Base-by-base conservation (phyloP, 2,113 vertebrate species). In the Gorsachius goisagi region DNA sequence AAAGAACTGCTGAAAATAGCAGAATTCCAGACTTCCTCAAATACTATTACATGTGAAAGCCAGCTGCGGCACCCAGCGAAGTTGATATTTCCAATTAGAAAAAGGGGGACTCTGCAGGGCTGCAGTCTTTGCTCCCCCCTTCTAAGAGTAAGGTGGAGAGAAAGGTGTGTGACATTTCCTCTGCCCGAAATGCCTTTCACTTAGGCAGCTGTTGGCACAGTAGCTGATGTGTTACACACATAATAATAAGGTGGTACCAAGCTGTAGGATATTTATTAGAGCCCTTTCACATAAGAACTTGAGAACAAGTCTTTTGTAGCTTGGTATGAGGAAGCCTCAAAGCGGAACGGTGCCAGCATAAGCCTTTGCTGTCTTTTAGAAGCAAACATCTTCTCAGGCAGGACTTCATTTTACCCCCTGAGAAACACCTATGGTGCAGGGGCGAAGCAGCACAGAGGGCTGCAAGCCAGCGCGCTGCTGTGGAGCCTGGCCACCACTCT, bases 11-110 rank as follows among this genome's bases (percentile, higher is more conserved):
- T 93, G 88, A 90, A 96, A 90, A 94, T 9, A 93, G 71, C 72
- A 80, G 75, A 85, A 83, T 79, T 85, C 55, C 53, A 91, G 73
- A 79, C 75, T 93, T 95, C 89, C 89, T 91, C 53, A 89, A 93
- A 82, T 22, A 37, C 56, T 45, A 30, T 11, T 26, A 19, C 68
- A 72, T 0, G 20, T 9, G 56, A 91, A 74, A 69, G 77, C 56
- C 76, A 87, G 82, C 88, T 52, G 64, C 11, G 5, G 56, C 82
- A 85, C 79, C 73, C 88, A 62, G 56, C 72, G 56, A 45, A 26
- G 45, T 4, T 56, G 72, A 12, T 41, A 82, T 49, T 67, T 80
- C 52, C 76, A 64, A 52, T 28, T 19, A 69, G 53, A 62, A 69
- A 53, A 59, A 60, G 24, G 13, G 18, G 22, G 39, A 45, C 55